Evolutionary conservation across 2,797 vertebrate species (phyloP).

Genomic region (Sternarchorhynchus goeldii): DNA sequence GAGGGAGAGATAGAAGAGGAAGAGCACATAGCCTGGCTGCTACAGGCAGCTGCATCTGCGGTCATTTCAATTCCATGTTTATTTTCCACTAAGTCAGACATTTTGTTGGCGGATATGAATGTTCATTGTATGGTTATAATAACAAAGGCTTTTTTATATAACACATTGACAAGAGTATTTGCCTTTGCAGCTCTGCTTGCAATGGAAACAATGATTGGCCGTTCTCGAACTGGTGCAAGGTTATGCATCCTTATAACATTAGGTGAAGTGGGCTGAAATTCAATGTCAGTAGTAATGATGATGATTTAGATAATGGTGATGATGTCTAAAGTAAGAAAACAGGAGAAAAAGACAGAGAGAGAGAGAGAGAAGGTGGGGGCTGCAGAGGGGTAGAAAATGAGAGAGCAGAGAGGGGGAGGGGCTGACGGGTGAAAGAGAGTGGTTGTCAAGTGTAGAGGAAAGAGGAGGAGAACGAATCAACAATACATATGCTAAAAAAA

Average conservation of each 20-base stretch:
- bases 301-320: slow-evolving; percentile 31
- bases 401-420: slow-evolving; percentile 42
- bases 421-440: slow-evolving; percentile 41
- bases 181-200: slow-evolving; percentile 33
- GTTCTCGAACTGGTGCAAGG: slow-evolving; percentile 11
- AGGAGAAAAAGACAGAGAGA: slow-evolving; percentile 11
- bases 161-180: slow-evolving; percentile 27
- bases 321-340: slow-evolving; percentile 35
- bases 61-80: slow-evolving; percentile 55
- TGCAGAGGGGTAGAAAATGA: slow-evolving; percentile 38
- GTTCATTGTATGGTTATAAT: slow-evolving; percentile 44
- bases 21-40: slow-evolving; percentile 55
- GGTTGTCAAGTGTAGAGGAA: slow-evolving; percentile 47
- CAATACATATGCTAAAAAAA: slow-evolving; percentile 36
- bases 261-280: slow-evolving; percentile 26
- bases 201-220: slow-evolving; percentile 25
- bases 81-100: slow-evolving; percentile 57
- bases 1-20: slow-evolving; percentile 70
- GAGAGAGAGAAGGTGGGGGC: slow-evolving; percentile 48
- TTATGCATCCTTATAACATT: slow-evolving; percentile 34
- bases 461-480: slow-evolving; percentile 52
- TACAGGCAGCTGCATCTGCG: slow-evolving; percentile 60
- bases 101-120: slow-evolving; percentile 48
- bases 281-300: slow-evolving; percentile 15
- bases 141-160: slow-evolving; percentile 48